These are phyloP conservation scores for Phataginus tetradactyla DNA, from an alignment of 2,797 vertebrate species.

Conservation along the genomic window DNA sequence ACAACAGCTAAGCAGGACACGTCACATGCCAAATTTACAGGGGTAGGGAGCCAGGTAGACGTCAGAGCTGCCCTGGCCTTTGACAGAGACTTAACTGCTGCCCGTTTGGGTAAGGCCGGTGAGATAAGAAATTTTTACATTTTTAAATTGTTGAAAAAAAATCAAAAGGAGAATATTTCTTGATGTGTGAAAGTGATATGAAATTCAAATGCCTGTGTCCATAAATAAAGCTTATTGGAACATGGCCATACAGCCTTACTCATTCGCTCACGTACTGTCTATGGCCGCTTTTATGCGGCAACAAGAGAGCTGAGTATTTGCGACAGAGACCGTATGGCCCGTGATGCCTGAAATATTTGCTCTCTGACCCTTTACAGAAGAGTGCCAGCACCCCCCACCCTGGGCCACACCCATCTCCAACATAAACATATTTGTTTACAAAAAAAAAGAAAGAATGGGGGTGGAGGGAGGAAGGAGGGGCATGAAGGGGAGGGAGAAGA, in stretches of 20 bases:
- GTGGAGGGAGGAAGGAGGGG: rapidly evolving
- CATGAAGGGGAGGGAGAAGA: rapidly evolving
- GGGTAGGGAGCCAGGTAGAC: not conserved
- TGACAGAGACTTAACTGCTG: not conserved
- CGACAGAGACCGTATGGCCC: not conserved
- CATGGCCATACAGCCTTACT: not conserved
- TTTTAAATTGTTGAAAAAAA: not conserved
- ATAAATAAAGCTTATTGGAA: not conserved
- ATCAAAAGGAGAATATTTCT: not conserved
- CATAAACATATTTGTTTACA: not conserved
- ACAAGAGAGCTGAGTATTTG: not conserved
- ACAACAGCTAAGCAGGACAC: too few relatives aligned
- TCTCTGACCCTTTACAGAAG: not conserved
- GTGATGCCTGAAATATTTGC: not conserved
- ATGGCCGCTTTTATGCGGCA: not conserved
- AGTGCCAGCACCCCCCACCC: too few relatives aligned
- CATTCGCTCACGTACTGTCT: not conserved
- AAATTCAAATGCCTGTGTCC: not conserved
- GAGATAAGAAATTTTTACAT: not conserved
- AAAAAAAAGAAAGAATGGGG: rapidly evolving
- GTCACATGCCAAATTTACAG: not conserved
- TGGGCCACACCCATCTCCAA: not conserved
- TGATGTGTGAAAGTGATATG: not conserved
- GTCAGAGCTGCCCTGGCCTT: not conserved
- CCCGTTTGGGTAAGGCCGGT: not conserved